A percentile compares a stretch with the other conserved stretches of the same genome.
Evolutionary conservation across 2,888 invertebrate species (phyloP).

Genomic region (Rhingia campestris): DNA sequence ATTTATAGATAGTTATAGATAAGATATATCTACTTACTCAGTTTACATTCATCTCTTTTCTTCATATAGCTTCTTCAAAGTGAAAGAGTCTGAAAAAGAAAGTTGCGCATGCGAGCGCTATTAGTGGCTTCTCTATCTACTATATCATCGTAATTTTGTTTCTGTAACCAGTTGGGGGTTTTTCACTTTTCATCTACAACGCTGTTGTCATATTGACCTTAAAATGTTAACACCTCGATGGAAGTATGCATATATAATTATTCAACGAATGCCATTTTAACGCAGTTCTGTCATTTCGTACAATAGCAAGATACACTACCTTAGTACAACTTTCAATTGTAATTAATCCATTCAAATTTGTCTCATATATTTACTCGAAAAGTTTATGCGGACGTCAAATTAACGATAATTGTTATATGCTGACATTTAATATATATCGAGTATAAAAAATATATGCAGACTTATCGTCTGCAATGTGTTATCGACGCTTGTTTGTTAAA

Average conservation of each 20-base stretch:
- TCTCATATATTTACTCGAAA: too few species aligned
- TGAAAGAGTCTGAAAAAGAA: constrained; percentile 69
- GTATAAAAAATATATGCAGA: background rate
- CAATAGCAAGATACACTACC: too few species aligned
- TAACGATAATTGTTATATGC: constrained; percentile 18
- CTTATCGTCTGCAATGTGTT: constrained; percentile 33
- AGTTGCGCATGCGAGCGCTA: constrained; percentile 50
- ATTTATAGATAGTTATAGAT: constrained; percentile 24
- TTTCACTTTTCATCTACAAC: constrained; percentile 54
- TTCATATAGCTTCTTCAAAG: constrained; percentile 26
- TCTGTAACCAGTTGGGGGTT: constrained; percentile 40
- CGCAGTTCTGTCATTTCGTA: constrained; percentile 3
- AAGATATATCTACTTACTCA: background rate
- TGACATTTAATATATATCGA: constrained; percentile 3
- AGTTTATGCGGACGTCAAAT: too few species aligned
- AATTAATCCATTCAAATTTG: too few species aligned
- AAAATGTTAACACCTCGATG: constrained; percentile 24
- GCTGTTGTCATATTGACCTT: constrained; percentile 35
- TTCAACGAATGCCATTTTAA: constrained; percentile 35
- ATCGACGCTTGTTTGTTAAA: constrained; percentile 45
- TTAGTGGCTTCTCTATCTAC: background rate
- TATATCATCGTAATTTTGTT: constrained; percentile 20
- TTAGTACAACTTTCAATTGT: too few species aligned
- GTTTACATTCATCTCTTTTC: constrained; percentile 21
- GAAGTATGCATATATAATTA: constrained; percentile 21